A percentile compares a stretch with the other conserved stretches of the same genome.
Conservation (phyloP, 1,140 invertebrate genomes). For the Ganaspis sp. region DNA sequence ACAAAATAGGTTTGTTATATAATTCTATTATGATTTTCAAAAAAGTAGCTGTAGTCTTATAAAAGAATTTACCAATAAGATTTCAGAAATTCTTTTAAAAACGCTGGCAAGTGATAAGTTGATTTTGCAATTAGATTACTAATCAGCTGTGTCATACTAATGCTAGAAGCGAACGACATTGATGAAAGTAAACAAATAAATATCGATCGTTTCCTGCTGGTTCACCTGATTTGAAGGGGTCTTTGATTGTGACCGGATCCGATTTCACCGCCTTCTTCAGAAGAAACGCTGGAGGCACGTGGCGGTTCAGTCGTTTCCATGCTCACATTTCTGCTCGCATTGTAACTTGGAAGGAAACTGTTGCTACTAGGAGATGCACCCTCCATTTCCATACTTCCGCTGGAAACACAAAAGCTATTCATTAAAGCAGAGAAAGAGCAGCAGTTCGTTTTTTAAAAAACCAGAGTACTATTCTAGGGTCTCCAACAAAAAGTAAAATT, state of each 20-base stretch:
- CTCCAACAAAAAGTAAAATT: background rate
- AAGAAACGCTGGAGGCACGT: slow-evolving; percentile 78
- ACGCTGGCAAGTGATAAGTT: background rate
- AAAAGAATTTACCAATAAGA: background rate
- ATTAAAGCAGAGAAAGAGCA: background rate
- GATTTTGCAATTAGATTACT: background rate
- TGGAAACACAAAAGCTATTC: slow-evolving; percentile 63
- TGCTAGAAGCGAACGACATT: background rate
- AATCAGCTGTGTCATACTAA: background rate
- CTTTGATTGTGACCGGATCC: slow-evolving; percentile 68
- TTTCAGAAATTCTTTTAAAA: background rate
- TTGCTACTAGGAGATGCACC: slow-evolving; percentile 76
- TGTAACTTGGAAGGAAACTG: slow-evolving; percentile 73
- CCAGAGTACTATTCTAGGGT: background rate
- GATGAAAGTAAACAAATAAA: background rate
- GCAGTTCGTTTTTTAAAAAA: background rate
- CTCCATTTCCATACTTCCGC: slow-evolving; percentile 86
- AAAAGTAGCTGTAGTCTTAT: too few species aligned
- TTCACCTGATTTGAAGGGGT: slow-evolving; percentile 69
- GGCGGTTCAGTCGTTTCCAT: slow-evolving; percentile 77
- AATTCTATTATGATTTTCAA: too few species aligned
- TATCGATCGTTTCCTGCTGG: background rate
- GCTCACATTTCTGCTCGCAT: slow-evolving; percentile 76
- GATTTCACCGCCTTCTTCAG: slow-evolving; percentile 76
- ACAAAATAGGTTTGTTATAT: too few species aligned